Evolutionary conservation across 2,888 invertebrate genomes (phyloP), one percentile per base, ranked within the genome.

Genomic region (Parasteatoda lunata): DNA sequence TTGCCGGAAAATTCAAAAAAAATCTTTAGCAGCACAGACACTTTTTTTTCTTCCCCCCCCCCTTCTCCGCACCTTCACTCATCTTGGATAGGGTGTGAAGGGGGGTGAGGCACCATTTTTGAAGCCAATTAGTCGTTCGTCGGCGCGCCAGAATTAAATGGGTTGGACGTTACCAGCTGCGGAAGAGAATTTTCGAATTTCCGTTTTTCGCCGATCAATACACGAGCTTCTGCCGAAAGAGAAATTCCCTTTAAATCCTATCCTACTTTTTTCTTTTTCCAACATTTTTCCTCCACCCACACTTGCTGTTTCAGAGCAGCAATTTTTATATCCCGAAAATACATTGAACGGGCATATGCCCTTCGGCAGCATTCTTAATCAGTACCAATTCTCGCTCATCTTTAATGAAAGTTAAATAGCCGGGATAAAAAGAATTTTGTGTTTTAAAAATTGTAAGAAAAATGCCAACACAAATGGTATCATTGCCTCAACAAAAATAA

Each of bases 111-210:
- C 45, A 73, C 78, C 77, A 77, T 86, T 86, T 86, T 80, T 80
- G 72, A 81, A 80, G 80, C 80, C 80, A 77, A 80, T 80, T 80
- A 86, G 80, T 80, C 80, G 79, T 76, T 77, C 76, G 79, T 75
- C 84, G 79, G 75, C 79, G 76, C 85, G 76, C 76, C 79, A 80
- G 85, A 86, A 86, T 86, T 86, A 86, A 86, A 76, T 71, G 85
- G 76, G 85, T 77, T 49, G 85, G 85, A 86, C 85, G 80, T 81
- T 80, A 72, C 76, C 80, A 86, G 80, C 85, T 80, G 80, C 51
- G 76, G 85, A 76, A 80, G 80, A 59, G 80, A 80, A 85, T 85
- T 77, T 86, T 70, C 52, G 85, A 86, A 86, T 80, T 84, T 84
- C 83, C 83, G 73, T 59, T 69, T 45, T 68, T 11, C 52, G 13